A percentile compares a stretch with the other conserved stretches of the same genome.
phyloP scores from a whole-genome alignment of 2,113 vertebrate species.

The Xenopus tropicalis region DNA sequence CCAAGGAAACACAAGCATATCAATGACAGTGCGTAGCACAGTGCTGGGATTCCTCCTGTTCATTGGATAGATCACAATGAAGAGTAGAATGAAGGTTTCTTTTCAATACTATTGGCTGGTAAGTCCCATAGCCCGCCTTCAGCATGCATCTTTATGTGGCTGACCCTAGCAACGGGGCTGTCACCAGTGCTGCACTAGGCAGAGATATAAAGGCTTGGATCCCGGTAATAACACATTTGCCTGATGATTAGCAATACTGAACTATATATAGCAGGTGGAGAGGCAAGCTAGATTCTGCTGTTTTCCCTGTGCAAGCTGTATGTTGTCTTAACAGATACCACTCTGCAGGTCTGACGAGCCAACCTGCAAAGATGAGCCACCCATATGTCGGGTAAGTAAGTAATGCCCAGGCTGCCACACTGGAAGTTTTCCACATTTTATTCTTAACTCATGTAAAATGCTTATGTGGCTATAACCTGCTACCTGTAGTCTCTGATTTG shows the following conservation, averaged over 20 bases:
- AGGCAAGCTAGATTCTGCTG: no score
- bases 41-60: neutral
- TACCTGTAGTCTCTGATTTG: no score
- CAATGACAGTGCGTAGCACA: constrained; percentile 21
- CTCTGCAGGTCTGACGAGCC: constrained; percentile 18
- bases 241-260: no score
- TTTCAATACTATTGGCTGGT: constrained; percentile 4
- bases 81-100: neutral
- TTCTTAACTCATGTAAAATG: neutral
- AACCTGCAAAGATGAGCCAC: constrained; percentile 71
- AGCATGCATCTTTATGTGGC: constrained; percentile 63
- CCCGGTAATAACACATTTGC: neutral
- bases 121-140: constrained; percentile 44
- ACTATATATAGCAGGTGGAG: no score
- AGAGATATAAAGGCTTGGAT: constrained; percentile 21
- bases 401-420: neutral
- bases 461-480: no score
- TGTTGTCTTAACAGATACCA: no score
- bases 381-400: constrained; percentile 72
- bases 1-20: constrained; percentile 41
- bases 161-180: constrained; percentile 71
- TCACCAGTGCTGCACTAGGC: constrained; percentile 51
- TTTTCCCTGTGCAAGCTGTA: no score
- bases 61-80: constrained; percentile 8
- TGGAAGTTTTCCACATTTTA: neutral